Evolutionary conservation across 2,797 vertebrate genomes (phyloP).

Genomic region (Hyperoplus lanceolatus): DNA sequence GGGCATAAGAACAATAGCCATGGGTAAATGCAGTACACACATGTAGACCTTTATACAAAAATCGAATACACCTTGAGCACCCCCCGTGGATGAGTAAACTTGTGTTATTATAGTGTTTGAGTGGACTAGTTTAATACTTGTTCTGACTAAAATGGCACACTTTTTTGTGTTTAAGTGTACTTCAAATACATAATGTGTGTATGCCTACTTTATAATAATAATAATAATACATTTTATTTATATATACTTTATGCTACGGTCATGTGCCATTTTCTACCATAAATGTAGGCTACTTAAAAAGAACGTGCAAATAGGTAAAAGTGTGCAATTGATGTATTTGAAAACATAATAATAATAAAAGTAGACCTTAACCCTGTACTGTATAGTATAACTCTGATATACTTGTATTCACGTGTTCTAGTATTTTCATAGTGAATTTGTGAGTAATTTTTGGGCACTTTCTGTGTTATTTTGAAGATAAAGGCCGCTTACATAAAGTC

Average conservation of each 20-base stretch:
- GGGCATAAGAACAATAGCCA: conserved; percentile 16
- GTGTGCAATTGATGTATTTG: background rate
- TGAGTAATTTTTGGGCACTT: background rate
- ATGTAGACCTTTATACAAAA: background rate
- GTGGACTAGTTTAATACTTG: background rate
- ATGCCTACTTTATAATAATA: no score
- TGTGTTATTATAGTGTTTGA: background rate
- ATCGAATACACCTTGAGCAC: background rate
- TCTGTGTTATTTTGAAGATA: background rate
- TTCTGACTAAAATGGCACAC: background rate
- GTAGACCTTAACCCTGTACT: no score
- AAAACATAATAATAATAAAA: no score
- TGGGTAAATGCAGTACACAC: background rate
- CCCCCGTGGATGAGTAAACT: background rate
- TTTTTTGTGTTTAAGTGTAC: background rate
- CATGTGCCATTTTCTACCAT: background rate
- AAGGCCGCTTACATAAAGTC: background rate
- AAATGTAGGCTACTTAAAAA: background rate
- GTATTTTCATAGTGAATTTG: background rate
- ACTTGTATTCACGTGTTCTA: background rate
- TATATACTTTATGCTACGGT: no score
- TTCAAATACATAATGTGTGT: background rate
- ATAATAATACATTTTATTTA: no score
- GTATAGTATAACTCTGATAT: no score
- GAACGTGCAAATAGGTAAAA: background rate